Conservation (phyloP, 37 sponge, comb jelly and placozoan genomes). For the Ephydatia muelleri region DNA sequence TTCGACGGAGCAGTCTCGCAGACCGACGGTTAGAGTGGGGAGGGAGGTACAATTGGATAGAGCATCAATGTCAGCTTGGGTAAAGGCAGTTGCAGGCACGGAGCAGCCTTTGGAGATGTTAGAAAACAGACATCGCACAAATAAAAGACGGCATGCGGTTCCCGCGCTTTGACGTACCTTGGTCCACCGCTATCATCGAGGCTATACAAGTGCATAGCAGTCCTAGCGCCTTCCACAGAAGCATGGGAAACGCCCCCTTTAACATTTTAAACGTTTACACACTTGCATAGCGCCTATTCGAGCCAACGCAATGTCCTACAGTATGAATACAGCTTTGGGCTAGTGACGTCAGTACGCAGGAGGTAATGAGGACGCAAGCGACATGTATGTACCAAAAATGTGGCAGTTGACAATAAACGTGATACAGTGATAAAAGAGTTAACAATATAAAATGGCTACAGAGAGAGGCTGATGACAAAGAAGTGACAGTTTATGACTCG, state of each 20-base stretch:
- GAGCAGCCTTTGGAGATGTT: neutral
- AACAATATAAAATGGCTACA: neutral
- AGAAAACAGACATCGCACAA: too few relatives aligned
- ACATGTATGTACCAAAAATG: neutral
- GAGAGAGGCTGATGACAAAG: neutral
- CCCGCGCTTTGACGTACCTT: neutral
- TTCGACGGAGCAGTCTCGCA: conserved; percentile 14
- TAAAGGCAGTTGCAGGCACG: neutral
- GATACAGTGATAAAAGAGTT: neutral
- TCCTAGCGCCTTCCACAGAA: neutral
- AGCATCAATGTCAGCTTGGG: neutral
- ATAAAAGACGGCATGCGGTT: too few relatives aligned
- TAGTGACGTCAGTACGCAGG: neutral
- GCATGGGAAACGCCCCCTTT: neutral
- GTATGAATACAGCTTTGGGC: neutral
- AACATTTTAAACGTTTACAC: neutral
- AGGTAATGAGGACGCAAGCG: too few relatives aligned
- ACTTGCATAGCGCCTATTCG: neutral
- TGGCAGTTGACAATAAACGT: neutral
- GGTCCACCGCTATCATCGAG: neutral
- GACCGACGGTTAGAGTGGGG: conserved; percentile 22
- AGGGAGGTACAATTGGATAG: neutral
- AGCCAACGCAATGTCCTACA: neutral
- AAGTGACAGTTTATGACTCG: neutral
- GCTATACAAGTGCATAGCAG: neutral